Base-by-base conservation (phyloP, 2,113 vertebrate genomes). In the Larimichthys crocea region DNA sequence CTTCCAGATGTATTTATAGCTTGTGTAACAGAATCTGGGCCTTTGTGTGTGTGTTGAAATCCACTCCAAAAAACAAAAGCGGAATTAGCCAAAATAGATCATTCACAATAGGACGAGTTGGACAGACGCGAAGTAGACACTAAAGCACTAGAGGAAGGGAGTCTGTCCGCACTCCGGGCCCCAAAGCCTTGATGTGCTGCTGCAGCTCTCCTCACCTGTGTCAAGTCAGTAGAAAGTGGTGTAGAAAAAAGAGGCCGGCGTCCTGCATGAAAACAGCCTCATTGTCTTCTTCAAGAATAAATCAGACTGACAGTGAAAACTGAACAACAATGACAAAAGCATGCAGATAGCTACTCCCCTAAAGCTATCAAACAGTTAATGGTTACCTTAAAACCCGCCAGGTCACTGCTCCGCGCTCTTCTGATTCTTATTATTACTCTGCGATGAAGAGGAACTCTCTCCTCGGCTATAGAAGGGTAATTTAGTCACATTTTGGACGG, bases 311-410 rank as follows among this genome's bases (percentile, higher is more conserved):
- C 75, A 68, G 53, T 24, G 31, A 81, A 72, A 62, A 59, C 50
- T 22, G 49, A 79, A 73, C 64, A 85, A 80, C 73, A 72, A 88
- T 55, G 79, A 82, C 61, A 63, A 80, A 83, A 76, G 49, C 86
- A 85, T 67, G 66, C 65, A 79, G 76, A 52, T 67, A 53, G 20
- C 50, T 20, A 22, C 42, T 59, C n/a, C 29, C 65, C 42, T 46
- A 16, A 68, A 84, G 77, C 74, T 62, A 79, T 78, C 44, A 71
- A 74, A 85, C 50, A 29, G 44, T 40, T 74, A 79, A 86, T 57
- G 59, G 62, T 74, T 76, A 52, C 67, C 52, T 84, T 70, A 56
- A 76, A 80, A 69, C 70, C 82, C 85, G 84, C 65, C 79, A 80
- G 79, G 72, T 83, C 60, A 83, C 68, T 70, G 79, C 56, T n/a